Evolutionary conservation across 2,888 invertebrate genomes (phyloP).

Genomic region (Drosophila greeni): DNA sequence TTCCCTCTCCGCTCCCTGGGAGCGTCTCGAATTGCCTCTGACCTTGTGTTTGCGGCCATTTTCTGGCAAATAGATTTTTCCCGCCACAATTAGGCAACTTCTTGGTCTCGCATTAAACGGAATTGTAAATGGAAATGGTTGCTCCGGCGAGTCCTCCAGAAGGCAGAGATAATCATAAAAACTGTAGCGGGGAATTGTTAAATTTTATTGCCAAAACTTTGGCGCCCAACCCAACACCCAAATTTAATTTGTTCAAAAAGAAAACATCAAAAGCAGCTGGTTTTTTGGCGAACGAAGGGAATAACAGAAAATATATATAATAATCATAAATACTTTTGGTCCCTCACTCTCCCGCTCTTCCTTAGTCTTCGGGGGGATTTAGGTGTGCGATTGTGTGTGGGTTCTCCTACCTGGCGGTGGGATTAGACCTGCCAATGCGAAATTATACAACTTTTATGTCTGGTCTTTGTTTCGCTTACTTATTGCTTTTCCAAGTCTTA

Average conservation of each 20-base stretch:
- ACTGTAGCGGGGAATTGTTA: slow-evolving; percentile 64
- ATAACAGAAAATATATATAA: slow-evolving; percentile 40
- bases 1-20: slow-evolving; percentile 33
- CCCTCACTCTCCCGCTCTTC: slow-evolving; percentile 26
- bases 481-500: slow-evolving; percentile 66
- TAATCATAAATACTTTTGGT: slow-evolving; percentile 58
- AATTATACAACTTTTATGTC: slow-evolving; percentile 65
- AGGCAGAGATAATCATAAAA: slow-evolving; percentile 64
- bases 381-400: slow-evolving; percentile 38
- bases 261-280: slow-evolving; percentile 73
- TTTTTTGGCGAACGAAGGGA: slow-evolving; percentile 38
- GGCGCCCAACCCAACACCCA: slow-evolving; percentile 17
- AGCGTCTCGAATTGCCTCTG: slow-evolving; percentile 72
- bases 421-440: slow-evolving; percentile 71
- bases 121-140: slow-evolving; percentile 47
- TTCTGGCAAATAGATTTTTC: slow-evolving; percentile 59
- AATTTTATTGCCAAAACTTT: slow-evolving; percentile 66
- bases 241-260: slow-evolving; percentile 49
- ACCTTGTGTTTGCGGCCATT: slow-evolving; percentile 54
- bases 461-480: slow-evolving; percentile 63
- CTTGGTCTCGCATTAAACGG: slow-evolving; percentile 57
- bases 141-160: slow-evolving; percentile 32
- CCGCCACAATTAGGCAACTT: slow-evolving; percentile 72
- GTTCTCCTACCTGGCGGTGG: slow-evolving; percentile 67
- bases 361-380: slow-evolving; percentile 33